phyloP scores from a whole-genome alignment of 2,888 invertebrate genomes.

The Drosophila recens region DNA sequence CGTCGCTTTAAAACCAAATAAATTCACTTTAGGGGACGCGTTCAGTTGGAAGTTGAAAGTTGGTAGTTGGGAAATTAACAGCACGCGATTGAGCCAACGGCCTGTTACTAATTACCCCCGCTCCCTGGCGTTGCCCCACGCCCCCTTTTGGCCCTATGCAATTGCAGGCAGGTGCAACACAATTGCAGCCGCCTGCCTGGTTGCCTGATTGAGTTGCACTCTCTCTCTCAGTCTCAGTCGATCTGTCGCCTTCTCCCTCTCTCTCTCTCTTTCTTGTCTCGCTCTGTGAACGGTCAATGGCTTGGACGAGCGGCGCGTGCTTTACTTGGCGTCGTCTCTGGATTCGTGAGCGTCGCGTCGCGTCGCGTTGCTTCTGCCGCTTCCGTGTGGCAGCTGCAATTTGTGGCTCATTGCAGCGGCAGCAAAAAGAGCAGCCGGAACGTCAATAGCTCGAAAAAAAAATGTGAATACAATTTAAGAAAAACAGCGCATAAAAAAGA shows the following conservation, averaged over 20 bases:
- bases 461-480: constrained; percentile 45
- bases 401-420: constrained; percentile 60
- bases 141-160: constrained; percentile 43
- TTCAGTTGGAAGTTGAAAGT: constrained; percentile 62
- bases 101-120: constrained; percentile 74
- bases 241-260: background rate
- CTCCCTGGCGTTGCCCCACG: constrained; percentile 8
- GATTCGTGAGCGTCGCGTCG: constrained; percentile 57
- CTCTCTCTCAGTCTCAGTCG: constrained; percentile 8
- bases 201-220: constrained; percentile 70
- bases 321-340: constrained; percentile 52
- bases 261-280: background rate
- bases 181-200: constrained; percentile 56
- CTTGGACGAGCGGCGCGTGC: constrained; percentile 74
- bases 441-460: constrained; percentile 50
- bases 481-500: constrained; percentile 13
- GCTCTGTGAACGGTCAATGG: constrained; percentile 64
- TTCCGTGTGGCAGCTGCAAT: constrained; percentile 80
- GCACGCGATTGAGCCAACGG: constrained; percentile 76
- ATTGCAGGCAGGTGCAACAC: constrained; percentile 64
- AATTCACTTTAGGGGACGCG: constrained; percentile 64
- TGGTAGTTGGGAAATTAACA: constrained; percentile 62
- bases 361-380: constrained; percentile 49
- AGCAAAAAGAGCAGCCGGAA: constrained; percentile 64
- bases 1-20: constrained; percentile 49